These are phyloP conservation scores for Odontamblyopus rebecca DNA, from an alignment of 2,797 vertebrate genomes.

Conservation along the genomic window DNA sequence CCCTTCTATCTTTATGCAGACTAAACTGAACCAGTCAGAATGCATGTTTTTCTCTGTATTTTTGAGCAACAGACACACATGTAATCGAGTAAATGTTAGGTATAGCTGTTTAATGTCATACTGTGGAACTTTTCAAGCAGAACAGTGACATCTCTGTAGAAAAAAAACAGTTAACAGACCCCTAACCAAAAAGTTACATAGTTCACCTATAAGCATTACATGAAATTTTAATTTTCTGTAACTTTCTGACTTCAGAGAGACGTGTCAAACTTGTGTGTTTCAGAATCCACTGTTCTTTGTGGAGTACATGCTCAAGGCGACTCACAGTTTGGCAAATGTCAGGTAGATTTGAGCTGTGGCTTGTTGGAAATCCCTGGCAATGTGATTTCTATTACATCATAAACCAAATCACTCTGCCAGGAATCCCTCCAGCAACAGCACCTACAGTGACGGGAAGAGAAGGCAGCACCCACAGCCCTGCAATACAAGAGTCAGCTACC, in stretches of 20 bases:
- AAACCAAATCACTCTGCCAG: constrained; percentile 88
- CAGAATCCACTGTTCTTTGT: background rate
- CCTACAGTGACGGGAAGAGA: constrained; percentile 26
- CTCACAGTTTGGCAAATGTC: constrained; percentile 9
- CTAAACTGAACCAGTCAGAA: too few relatives aligned
- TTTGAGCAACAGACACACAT: too few relatives aligned
- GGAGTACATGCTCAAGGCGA: background rate
- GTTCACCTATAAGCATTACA: background rate
- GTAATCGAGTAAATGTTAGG: too few relatives aligned
- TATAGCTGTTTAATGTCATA: too few relatives aligned
- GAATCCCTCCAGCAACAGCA: constrained; percentile 84
- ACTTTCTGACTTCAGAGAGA: background rate
- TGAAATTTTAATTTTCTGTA: background rate
- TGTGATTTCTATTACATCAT: constrained; percentile 85
- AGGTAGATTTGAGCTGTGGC: constrained; percentile 71
- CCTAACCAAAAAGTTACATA: too few relatives aligned
- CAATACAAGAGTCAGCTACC: constrained; percentile 10
- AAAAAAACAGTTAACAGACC: too few relatives aligned
- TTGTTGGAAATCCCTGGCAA: constrained; percentile 91
- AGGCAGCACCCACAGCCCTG: constrained; percentile 32
- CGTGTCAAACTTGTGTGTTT: background rate
- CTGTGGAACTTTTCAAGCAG: too few relatives aligned
- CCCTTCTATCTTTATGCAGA: too few relatives aligned
- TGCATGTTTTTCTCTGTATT: too few relatives aligned
- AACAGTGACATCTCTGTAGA: too few relatives aligned